Conservation (phyloP, 2,797 vertebrate genomes). For the Gambusia yucatana region DNA sequence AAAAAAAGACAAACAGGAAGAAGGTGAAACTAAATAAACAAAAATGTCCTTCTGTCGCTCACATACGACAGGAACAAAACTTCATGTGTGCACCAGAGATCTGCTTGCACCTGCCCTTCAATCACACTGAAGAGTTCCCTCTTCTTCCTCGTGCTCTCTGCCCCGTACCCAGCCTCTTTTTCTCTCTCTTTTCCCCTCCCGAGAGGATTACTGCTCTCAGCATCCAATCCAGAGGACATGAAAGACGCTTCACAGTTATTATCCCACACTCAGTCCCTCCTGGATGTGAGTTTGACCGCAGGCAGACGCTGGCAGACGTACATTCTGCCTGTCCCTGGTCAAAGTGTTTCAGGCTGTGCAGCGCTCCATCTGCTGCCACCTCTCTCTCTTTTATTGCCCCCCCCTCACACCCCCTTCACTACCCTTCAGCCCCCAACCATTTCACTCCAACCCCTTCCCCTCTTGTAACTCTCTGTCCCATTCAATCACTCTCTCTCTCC, state of each 20-base stretch:
- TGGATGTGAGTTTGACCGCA: constrained; percentile 14
- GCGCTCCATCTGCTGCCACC: constrained; percentile 65
- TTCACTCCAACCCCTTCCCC: constrained; percentile 12
- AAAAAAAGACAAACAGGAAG: constrained; percentile 7
- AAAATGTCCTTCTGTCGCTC: constrained; percentile 19
- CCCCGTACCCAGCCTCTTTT: constrained; percentile 22
- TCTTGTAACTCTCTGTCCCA: constrained; percentile 50
- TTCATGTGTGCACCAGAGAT: neutral
- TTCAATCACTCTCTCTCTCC: constrained; percentile 54
- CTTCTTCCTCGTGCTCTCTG: constrained; percentile 33
- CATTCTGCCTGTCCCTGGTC: constrained; percentile 39
- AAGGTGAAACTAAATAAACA: neutral
- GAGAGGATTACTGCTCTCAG: constrained; percentile 48
- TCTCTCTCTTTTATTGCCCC: constrained; percentile 20
- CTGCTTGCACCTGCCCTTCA: constrained; percentile 37
- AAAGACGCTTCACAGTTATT: constrained; percentile 26
- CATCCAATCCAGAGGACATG: constrained; percentile 41
- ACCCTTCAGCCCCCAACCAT: constrained; percentile 1
- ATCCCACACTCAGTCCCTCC: constrained; percentile 13
- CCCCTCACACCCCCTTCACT: constrained; percentile 15
- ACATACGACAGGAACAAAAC: constrained; percentile 22
- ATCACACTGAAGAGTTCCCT: constrained; percentile 20
- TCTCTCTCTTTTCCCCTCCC: neutral
- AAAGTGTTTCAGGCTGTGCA: constrained; percentile 49
- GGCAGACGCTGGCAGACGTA: constrained; percentile 21